Conservation (phyloP, 2,888 invertebrate species). For the Empis livida region DNA sequence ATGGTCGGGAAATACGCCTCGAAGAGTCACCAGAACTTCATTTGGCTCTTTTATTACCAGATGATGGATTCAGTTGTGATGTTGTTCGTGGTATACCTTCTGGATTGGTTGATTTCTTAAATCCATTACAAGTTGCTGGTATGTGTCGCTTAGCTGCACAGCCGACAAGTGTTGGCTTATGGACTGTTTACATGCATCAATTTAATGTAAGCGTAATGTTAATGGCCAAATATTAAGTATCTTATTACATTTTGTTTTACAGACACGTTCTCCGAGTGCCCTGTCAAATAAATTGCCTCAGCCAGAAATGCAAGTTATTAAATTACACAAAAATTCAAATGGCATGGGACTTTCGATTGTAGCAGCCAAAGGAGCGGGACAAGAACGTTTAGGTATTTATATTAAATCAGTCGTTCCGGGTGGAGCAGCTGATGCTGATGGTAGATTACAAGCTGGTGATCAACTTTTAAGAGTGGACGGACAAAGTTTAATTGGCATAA, state of each 20-base stretch:
- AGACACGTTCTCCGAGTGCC: constrained; percentile 53
- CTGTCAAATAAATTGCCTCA: constrained; percentile 48
- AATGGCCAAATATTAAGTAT: background rate
- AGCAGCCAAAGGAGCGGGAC: constrained; percentile 82
- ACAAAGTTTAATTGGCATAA: constrained; percentile 79
- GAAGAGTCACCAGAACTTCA: constrained; percentile 88
- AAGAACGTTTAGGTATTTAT: constrained; percentile 86
- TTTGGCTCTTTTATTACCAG: constrained; percentile 83
- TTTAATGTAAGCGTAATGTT: constrained; percentile 36
- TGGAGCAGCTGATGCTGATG: constrained; percentile 85
- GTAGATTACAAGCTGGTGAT: constrained; percentile 90
- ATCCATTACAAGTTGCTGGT: constrained; percentile 69
- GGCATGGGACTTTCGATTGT: constrained; percentile 99
- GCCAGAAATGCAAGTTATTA: constrained; percentile 71
- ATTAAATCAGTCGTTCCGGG: constrained; percentile 97
- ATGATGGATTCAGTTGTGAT: constrained; percentile 96
- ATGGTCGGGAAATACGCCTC: constrained; percentile 77
- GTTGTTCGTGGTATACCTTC: constrained; percentile 90
- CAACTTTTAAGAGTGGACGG: constrained; percentile 95
- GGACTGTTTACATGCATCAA: constrained; percentile 88
- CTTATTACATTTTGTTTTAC: constrained; percentile 12
- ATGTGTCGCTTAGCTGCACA: constrained; percentile 84
- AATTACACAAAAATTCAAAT: constrained; percentile 84
- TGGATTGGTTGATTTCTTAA: constrained; percentile 76
- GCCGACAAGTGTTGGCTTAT: constrained; percentile 79